Conservation (phyloP, 2,113 vertebrate species). For the Nycticryphes semicollaris region DNA sequence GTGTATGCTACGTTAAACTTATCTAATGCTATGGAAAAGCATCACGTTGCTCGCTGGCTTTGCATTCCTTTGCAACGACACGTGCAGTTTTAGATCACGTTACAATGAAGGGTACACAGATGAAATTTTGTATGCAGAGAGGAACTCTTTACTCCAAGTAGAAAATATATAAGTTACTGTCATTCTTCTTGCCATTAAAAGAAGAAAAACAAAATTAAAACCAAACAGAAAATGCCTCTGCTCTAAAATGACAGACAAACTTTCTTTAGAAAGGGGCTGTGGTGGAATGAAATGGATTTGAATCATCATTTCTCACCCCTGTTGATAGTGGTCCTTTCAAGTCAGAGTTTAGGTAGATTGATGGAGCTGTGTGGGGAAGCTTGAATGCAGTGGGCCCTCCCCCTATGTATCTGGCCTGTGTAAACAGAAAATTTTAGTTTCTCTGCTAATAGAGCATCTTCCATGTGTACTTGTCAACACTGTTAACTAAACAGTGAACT, state of each 20-base stretch:
- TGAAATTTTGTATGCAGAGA: neutral
- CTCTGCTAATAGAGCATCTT: constrained; percentile 12
- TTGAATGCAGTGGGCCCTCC: constrained; percentile 82
- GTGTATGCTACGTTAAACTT: neutral
- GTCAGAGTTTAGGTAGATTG: constrained; percentile 85
- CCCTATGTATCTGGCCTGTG: constrained; percentile 82
- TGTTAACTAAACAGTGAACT: neutral
- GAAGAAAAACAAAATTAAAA: neutral
- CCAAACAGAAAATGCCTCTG: neutral
- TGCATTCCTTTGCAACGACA: neutral
- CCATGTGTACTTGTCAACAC: neutral
- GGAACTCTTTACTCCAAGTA: neutral
- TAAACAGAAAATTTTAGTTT: constrained; percentile 76
- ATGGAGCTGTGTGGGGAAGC: constrained; percentile 79
- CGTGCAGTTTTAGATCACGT: neutral
- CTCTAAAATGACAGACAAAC: neutral
- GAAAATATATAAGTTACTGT: neutral
- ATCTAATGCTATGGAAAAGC: neutral
- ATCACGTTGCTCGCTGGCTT: neutral
- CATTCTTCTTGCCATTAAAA: neutral
- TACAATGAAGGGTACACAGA: neutral
- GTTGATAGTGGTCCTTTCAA: constrained; percentile 84
- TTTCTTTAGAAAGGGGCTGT: neutral
- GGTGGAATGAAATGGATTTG: constrained; percentile 74
- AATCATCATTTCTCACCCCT: constrained; percentile 79